Base-by-base conservation (phyloP, 2,888 invertebrate species). In the Argynnis bischoffii region DNA sequence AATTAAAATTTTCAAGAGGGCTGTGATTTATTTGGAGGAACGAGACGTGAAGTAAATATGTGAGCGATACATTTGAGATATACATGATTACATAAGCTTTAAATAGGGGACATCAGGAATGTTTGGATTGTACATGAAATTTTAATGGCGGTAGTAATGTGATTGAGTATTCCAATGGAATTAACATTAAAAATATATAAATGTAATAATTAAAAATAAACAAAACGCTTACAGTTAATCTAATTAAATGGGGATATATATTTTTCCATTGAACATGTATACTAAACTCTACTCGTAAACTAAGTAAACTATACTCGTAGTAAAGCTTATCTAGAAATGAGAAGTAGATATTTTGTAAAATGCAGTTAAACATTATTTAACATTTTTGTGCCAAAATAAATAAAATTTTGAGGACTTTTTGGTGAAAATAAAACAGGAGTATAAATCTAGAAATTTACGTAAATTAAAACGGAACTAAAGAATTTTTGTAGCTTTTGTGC, bases 61-160 rank as follows among this genome's bases (percentile, higher is more conserved):
- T 59, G 59, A 48, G 48, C 48, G 48, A n/a, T 59, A 48, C n/a
- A 47, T 59, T 59, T 59, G n/a, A 26, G n/a, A 26, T 26, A 59
- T 15, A 13, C 8, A 15, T 26, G 21, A 54, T 13, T 47, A 35
- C 16, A 59, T 48, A 59, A 48, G 31, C 13, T 59, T 26, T 31
- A 59, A 59, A 59, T 59, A 59, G 75, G 78, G 78, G 74, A 74
- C 61, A 70, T 68, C 70, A 66, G 64, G 70, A 70, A 72, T 69
- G 67, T 63, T 72, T 63, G 67, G 65, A 72, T 66, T 55, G 66
- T 67, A 31, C 59, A 60, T 72, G 72, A 54, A 67, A 71, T 69
- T 67, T 63, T 66, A 59, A 67, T 70, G 61, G 66, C 64, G 64
- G 68, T 69, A 61, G 31, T 66, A 70, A 63, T 61, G 60, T 60